phyloP scores from a whole-genome alignment of 1,140 invertebrate species.

The Drosophila sucinea region DNA sequence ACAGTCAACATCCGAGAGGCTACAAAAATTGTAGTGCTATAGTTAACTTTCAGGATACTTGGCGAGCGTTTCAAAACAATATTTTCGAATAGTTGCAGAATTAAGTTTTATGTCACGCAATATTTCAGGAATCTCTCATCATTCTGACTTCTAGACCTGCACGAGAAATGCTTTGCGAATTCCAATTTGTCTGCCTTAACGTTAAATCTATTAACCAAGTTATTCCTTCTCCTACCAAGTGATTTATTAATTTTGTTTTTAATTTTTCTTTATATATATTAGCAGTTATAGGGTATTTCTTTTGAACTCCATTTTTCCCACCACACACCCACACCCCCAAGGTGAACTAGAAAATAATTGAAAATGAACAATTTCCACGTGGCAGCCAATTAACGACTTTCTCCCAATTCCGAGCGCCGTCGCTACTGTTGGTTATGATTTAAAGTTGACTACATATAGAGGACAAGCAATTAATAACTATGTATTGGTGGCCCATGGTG shows the following conservation, averaged over 20 bases:
- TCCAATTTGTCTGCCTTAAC: background rate
- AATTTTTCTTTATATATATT: background rate
- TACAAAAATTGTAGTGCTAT: too few species aligned
- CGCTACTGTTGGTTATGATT: background rate
- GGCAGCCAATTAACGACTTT: constrained; percentile 8
- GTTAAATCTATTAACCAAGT: background rate
- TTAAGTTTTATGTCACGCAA: too few species aligned
- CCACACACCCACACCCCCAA: background rate
- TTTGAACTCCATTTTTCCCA: background rate
- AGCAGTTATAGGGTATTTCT: background rate
- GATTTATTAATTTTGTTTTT: background rate
- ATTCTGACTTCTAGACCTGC: too few species aligned
- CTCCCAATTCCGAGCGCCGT: background rate
- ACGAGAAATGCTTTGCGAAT: background rate
- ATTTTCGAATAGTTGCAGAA: too few species aligned
- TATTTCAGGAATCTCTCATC: too few species aligned
- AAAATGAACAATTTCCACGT: constrained; percentile 8
- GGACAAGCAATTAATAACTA: constrained; percentile 1
- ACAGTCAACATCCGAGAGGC: too few species aligned
- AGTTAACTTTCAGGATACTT: too few species aligned
- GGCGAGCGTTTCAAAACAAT: too few species aligned
- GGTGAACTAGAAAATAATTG: background rate
- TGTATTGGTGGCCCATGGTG: background rate
- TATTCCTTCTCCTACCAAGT: background rate
- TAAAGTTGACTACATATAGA: constrained; percentile 1